A percentile compares a stretch with the other conserved stretches of the same genome.
Evolutionary conservation across 2,797 vertebrate genomes (phyloP).

Genomic region (Falco peregrinus): DNA sequence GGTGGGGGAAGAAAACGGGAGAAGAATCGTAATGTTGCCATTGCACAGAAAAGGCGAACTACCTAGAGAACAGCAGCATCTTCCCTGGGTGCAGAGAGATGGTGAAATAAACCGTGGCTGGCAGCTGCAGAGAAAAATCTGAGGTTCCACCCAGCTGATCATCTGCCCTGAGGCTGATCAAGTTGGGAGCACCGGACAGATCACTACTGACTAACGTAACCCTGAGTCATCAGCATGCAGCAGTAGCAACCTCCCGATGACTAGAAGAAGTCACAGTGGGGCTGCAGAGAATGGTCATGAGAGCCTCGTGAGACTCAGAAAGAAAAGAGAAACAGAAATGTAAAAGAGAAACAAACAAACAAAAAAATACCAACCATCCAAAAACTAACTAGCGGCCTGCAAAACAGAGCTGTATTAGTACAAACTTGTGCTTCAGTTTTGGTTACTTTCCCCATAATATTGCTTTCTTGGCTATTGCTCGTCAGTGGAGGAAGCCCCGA

Average conservation of each 20-base stretch:
- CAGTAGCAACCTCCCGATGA: background rate
- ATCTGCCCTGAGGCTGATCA: background rate
- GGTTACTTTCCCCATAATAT: background rate
- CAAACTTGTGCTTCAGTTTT: background rate
- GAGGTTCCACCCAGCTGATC: background rate
- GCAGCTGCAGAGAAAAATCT: background rate
- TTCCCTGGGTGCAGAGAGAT: rapidly evolving
- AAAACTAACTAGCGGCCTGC: background rate
- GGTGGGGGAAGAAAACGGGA: background rate
- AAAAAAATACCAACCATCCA: rapidly evolving
- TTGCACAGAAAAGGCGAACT: background rate
- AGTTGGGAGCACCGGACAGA: background rate
- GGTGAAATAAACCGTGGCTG: background rate
- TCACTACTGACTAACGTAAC: background rate
- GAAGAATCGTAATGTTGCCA: background rate
- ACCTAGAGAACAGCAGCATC: background rate
- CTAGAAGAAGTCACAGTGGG: background rate
- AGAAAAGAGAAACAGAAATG: background rate
- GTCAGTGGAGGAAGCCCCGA: background rate
- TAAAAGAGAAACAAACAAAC: too few species aligned
- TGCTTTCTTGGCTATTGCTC: background rate
- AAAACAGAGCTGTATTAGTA: background rate
- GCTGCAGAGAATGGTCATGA: background rate
- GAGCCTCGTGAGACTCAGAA: background rate
- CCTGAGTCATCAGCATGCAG: background rate